Evolutionary conservation across 1,140 invertebrate genomes (phyloP).

Genomic region (Aricia agestis): DNA sequence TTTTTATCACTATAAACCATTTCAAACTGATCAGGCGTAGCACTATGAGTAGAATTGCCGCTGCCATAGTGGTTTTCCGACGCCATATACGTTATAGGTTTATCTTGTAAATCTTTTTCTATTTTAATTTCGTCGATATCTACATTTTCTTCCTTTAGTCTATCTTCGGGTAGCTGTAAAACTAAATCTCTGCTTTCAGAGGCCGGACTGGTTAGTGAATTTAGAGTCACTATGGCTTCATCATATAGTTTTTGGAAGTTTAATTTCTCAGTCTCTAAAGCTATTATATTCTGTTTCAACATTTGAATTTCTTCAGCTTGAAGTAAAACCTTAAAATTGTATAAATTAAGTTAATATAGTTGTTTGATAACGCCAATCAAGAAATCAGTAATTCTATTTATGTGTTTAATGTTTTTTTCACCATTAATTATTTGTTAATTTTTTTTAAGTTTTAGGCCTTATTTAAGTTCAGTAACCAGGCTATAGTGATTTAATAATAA

Average conservation of each 20-base stretch:
- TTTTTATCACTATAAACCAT: conserved; percentile 73
- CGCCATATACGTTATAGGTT: conserved; percentile 63
- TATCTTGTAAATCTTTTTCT: conserved; percentile 40
- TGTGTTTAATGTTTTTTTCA: too few relatives aligned
- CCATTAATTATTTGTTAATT: too few relatives aligned
- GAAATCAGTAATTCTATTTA: too few relatives aligned
- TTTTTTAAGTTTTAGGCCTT: too few relatives aligned
- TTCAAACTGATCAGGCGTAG: conserved; percentile 73
- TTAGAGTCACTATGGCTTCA: conserved; percentile 70
- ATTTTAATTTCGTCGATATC: conserved; percentile 32
- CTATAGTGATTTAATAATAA: background rate
- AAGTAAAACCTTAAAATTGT: conserved; percentile 49
- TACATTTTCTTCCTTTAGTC: conserved; percentile 24
- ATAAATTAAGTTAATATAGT: background rate
- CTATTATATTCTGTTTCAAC: conserved; percentile 74
- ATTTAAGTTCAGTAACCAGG: too few relatives aligned
- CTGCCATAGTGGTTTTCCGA: conserved; percentile 73
- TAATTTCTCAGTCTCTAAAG: conserved; percentile 77
- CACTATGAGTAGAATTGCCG: conserved; percentile 67
- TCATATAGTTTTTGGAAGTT: conserved; percentile 76
- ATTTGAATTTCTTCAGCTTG: conserved; percentile 77
- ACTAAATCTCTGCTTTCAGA: conserved; percentile 60
- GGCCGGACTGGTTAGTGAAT: conserved; percentile 66
- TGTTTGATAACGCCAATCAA: background rate
- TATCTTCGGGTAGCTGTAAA: conserved; percentile 54